phyloP scores from a whole-genome alignment of 2,113 vertebrate genomes.

The Megaceryle maxima region DNA sequence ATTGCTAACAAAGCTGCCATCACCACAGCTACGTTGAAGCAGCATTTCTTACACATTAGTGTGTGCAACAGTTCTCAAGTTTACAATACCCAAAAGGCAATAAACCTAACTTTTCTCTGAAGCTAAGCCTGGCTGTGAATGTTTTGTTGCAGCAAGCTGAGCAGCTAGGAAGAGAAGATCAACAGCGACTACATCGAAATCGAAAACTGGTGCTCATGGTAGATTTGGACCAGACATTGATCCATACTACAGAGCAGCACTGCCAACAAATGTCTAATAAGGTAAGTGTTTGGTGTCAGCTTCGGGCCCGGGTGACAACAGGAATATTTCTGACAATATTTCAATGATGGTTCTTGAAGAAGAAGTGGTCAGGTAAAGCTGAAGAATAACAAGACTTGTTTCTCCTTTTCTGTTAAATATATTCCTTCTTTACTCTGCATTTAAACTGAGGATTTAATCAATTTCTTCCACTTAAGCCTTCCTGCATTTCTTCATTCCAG shows the following conservation, averaged over 20 bases:
- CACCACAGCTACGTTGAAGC: not conserved
- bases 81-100: not conserved
- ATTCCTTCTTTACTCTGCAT: not conserved
- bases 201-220: constrained; percentile 97
- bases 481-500: not conserved
- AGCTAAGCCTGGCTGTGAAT: not conserved
- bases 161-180: constrained; percentile 90
- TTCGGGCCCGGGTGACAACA: not conserved
- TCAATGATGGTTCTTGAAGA: not conserved
- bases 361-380: not conserved
- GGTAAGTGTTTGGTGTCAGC: constrained; percentile 63
- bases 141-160: constrained; percentile 87
- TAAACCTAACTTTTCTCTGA: not conserved
- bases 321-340: not conserved
- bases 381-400: not conserved
- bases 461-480: not conserved
- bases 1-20: not conserved
- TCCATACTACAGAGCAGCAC: constrained; percentile 96
- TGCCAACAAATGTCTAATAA: constrained; percentile 94
- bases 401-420: not conserved
- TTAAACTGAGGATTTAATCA: fast-evolving
- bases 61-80: not conserved
- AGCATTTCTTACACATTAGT: not conserved
- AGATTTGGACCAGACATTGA: constrained; percentile 96
- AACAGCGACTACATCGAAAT: constrained; percentile 90